These are phyloP conservation scores for Drosophila murphyi DNA, from an alignment of 1,140 invertebrate species.

Conservation along the genomic window DNA sequence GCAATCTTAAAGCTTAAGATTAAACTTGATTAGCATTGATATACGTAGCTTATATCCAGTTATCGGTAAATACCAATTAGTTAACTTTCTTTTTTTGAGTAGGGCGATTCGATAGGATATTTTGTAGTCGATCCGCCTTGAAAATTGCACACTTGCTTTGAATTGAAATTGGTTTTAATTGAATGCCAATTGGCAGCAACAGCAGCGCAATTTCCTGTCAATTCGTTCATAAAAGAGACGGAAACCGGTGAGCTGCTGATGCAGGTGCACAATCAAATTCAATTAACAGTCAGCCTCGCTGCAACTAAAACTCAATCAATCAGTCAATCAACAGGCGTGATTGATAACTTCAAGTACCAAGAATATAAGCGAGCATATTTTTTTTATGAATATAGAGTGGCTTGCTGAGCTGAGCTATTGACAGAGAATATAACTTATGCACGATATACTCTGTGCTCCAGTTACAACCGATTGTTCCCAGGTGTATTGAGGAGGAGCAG, in stretches of 20 bases:
- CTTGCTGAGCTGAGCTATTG: too few relatives aligned
- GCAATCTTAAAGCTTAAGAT: too few relatives aligned
- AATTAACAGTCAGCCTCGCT: conserved; percentile 57
- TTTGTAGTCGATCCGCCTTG: too few relatives aligned
- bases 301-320: conserved; percentile 60
- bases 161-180: conserved; percentile 67
- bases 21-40: too few relatives aligned
- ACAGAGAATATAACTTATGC: too few relatives aligned
- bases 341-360: conserved; percentile 12
- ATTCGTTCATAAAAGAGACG: conserved; percentile 22
- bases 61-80: too few relatives aligned
- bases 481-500: too few relatives aligned
- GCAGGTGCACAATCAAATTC: conserved; percentile 47
- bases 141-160: conserved; percentile 4
- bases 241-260: conserved; percentile 16
- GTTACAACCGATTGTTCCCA: neutral
- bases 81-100: too few relatives aligned
- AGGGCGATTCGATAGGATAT: neutral
- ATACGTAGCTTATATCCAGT: too few relatives aligned
- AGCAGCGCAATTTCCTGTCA: conserved; percentile 69
- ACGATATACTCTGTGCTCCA: conserved; percentile 5
- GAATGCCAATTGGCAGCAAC: conserved; percentile 53
- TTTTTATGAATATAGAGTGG: neutral
- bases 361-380: neutral
- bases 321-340: conserved; percentile 40